Conservation (phyloP, 2,888 invertebrate genomes). For the Mallateleia sp. region DNA sequence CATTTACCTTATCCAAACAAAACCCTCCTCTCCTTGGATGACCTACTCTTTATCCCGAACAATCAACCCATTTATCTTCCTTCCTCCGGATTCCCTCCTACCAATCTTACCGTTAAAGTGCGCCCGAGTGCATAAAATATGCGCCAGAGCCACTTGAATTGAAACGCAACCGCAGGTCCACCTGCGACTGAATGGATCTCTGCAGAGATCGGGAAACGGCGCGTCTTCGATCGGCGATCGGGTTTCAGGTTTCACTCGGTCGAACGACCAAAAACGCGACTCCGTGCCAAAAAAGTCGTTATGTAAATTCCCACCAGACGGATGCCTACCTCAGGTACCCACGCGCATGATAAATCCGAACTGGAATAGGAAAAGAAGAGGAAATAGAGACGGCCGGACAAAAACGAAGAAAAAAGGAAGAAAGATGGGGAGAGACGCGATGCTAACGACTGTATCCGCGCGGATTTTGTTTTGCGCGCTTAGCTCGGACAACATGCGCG, state of each 20-base stretch:
- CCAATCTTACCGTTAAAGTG: conserved; percentile 65
- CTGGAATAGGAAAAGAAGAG: conserved; percentile 80
- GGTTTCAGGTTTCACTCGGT: conserved; percentile 51
- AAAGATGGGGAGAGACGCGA: conserved; percentile 34
- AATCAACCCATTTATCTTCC: conserved; percentile 69
- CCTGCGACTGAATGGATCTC: conserved; percentile 37
- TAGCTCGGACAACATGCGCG: conserved; percentile 30
- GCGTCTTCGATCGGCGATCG: too few relatives aligned
- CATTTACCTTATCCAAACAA: conserved; percentile 64
- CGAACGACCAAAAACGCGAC: conserved; percentile 83
- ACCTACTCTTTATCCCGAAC: conserved; percentile 69
- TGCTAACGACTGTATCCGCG: conserved; percentile 71
- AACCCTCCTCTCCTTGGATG: conserved; percentile 48
- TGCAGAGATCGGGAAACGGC: conserved; percentile 49
- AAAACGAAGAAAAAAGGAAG: conserved; percentile 67
- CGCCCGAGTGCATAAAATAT: not conserved
- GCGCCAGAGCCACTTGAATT: conserved; percentile 30
- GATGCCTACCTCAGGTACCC: conserved; percentile 76
- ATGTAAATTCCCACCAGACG: conserved; percentile 85
- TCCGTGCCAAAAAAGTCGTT: conserved; percentile 87
- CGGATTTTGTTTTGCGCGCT: conserved; percentile 48
- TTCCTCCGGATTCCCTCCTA: conserved; percentile 49
- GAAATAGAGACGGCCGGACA: conserved; percentile 66
- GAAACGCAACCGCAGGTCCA: conserved; percentile 35
- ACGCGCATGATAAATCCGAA: conserved; percentile 80